Evolutionary conservation across 1,140 invertebrate species (phyloP), one percentile per base, ranked within the genome.

Genomic region (Marisa cornuarietis): DNA sequence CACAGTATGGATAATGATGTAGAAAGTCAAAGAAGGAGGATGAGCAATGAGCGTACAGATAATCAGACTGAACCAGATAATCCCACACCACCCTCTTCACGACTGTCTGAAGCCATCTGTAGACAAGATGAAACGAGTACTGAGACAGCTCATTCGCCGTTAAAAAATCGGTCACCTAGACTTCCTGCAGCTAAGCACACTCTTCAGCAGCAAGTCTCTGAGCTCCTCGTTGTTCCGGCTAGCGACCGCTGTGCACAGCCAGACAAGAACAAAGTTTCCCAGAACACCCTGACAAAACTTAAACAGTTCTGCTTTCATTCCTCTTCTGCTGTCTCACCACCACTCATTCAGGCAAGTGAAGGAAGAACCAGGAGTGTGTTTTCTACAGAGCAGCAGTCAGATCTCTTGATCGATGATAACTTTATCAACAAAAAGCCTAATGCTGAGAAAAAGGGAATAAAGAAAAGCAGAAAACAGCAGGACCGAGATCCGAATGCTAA

Each of bases 241-340:
- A 72, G 68, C 49, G 62, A 13, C 31, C 31, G 58, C 31, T 31
- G 51, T 71, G 77, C 42, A 68, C 54, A 26, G 3, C 20, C 42
- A 49, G 24, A 42, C 13, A 62, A 31, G 13, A 31, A 26, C 20
- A 79, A 66, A 69, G 58, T 81, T 10, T 81, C 83, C 24, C 42
- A 68, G 58, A 79, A 52, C 71, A 82, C 83, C 52, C n/a, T 83
- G 26, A 74, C 78, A 26, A 84, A 84, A 54, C 62, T 85, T 49
- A 79, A 81, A 62, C 71, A 77, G 66, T 84, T 84, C 80, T 81
- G 73, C 16, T 84, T 84, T 63, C 65, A 31, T 18, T 26, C 68
- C 24, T 80, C 73, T 58, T 69, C 69, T 31, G 51, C 73, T 65
- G 42, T 68, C 52, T 74, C 74, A 18, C 42, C 49, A 65, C 1